A percentile compares a stretch with the other conserved stretches of the same genome.
Conservation (phyloP, 1,140 invertebrate genomes). For the Drosophila arawakana region DNA sequence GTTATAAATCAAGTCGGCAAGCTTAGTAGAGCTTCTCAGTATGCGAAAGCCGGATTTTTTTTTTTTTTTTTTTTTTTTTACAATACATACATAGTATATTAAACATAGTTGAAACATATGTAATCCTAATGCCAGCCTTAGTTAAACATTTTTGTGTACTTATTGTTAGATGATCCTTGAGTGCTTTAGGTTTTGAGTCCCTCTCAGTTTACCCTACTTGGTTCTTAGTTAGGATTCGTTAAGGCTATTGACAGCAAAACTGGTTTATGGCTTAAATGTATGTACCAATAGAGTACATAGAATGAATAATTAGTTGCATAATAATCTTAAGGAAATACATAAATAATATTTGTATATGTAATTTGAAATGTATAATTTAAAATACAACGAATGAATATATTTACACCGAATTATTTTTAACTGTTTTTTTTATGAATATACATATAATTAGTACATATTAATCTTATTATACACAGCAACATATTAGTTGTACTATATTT, state of each 20-base stretch:
- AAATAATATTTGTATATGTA: conserved; percentile 20
- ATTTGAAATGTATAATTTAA: conserved; percentile 73
- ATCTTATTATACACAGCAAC: conserved; percentile 59
- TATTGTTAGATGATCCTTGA: conserved; percentile 41
- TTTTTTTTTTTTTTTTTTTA: too few species aligned
- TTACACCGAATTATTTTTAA: conserved; percentile 76
- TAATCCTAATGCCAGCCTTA: conserved; percentile 58
- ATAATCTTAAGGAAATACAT: conserved; percentile 62
- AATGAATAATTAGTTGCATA: conserved; percentile 65
- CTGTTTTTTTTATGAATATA: conserved; percentile 71
- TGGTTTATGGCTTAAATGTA: conserved; percentile 52
- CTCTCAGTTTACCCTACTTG: conserved; percentile 58
- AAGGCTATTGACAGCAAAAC: conserved; percentile 61
- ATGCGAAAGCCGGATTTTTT: too few species aligned
- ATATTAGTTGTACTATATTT: conserved; percentile 74
- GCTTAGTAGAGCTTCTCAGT: too few species aligned
- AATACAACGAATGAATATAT: conserved; percentile 83
- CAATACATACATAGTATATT: conserved; percentile 46
- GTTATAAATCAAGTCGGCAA: too few species aligned
- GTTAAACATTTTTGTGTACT: conserved; percentile 47
- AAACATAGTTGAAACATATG: conserved; percentile 10
- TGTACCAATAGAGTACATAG: conserved; percentile 49
- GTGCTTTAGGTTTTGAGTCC: conserved; percentile 57
- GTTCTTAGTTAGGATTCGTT: conserved; percentile 65
- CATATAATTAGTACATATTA: conserved; percentile 49